These are phyloP conservation scores for Aricia agestis DNA, from an alignment of 1,140 invertebrate species.

Conservation along the genomic window DNA sequence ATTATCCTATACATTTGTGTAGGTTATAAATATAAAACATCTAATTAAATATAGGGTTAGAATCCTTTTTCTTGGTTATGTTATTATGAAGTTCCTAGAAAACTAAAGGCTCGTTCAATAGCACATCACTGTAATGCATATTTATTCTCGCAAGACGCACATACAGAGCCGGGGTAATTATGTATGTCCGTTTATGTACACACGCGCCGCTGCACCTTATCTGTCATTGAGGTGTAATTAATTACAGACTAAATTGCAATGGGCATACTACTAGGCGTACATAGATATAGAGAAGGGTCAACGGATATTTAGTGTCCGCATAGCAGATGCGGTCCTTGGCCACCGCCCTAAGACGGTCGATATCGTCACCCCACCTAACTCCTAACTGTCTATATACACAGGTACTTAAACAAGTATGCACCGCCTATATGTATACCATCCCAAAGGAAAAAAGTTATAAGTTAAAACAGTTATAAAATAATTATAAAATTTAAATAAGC, in stretches of 20 bases:
- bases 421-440: constrained; percentile 9
- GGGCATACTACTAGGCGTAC: constrained; percentile 52
- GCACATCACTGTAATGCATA: neutral
- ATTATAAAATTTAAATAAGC: neutral
- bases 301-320: constrained; percentile 70
- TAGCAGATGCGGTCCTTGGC: constrained; percentile 71
- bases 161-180: constrained; percentile 26
- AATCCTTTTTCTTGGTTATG: neutral
- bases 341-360: constrained; percentile 72
- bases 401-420: constrained; percentile 47
- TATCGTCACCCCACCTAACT: constrained; percentile 65
- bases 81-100: neutral
- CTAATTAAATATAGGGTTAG: too few species aligned
- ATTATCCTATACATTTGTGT: too few species aligned
- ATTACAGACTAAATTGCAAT: constrained; percentile 63
- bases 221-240: constrained; percentile 69
- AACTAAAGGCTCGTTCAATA: neutral
- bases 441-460: constrained; percentile 3
- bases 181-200: constrained; percentile 38
- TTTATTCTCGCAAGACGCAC: constrained; percentile 1
- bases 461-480: neutral
- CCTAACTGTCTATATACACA: constrained; percentile 60
- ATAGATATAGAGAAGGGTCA: constrained; percentile 57
- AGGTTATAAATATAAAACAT: too few species aligned
- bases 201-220: constrained; percentile 59